A percentile compares a stretch with the other conserved stretches of the same genome.
Evolutionary conservation across 2,888 invertebrate species (phyloP).

Genomic region (Oxycera nigricornis): DNA sequence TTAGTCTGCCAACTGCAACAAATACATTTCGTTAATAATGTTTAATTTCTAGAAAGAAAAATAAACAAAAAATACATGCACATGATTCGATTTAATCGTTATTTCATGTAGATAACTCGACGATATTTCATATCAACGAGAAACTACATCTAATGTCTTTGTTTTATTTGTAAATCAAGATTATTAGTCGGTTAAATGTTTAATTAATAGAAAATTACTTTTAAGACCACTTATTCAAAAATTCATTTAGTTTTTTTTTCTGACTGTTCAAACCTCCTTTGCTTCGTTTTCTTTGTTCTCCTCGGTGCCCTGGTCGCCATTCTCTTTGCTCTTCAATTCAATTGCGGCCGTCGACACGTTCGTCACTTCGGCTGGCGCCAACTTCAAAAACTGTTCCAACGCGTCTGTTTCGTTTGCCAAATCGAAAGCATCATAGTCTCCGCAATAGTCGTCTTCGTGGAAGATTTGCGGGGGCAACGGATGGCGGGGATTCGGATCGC

Average conservation of each 20-base stretch:
- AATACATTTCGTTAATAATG: background rate
- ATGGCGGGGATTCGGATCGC: conserved; percentile 76
- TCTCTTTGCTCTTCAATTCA: conserved; percentile 52
- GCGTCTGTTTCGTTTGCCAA: conserved; percentile 89
- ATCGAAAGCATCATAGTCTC: conserved; percentile 94
- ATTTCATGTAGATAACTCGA: background rate
- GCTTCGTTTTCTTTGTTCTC: conserved; percentile 54
- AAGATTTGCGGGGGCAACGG: conserved; percentile 94
- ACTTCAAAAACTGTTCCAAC: conserved; percentile 85
- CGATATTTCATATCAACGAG: background rate
- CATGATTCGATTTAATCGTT: background rate
- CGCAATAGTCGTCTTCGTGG: conserved; percentile 84
- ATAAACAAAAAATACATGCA: conserved; percentile 8
- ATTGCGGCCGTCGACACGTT: conserved; percentile 63
- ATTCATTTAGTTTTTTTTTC: background rate
- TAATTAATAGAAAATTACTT: background rate
- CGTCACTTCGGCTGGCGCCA: conserved; percentile 67
- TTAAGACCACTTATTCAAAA: background rate
- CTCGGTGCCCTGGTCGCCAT: conserved; percentile 53
- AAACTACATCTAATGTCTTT: conserved; percentile 48
- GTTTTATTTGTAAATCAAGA: no score
- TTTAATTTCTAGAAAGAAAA: background rate
- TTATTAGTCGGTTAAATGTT: conserved; percentile 20
- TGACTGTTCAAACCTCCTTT: conserved; percentile 51
- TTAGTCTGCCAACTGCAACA: background rate